These are phyloP conservation scores for Cyrtodaria siliqua DNA, from an alignment of 2,888 invertebrate genomes.

Conservation along the genomic window DNA sequence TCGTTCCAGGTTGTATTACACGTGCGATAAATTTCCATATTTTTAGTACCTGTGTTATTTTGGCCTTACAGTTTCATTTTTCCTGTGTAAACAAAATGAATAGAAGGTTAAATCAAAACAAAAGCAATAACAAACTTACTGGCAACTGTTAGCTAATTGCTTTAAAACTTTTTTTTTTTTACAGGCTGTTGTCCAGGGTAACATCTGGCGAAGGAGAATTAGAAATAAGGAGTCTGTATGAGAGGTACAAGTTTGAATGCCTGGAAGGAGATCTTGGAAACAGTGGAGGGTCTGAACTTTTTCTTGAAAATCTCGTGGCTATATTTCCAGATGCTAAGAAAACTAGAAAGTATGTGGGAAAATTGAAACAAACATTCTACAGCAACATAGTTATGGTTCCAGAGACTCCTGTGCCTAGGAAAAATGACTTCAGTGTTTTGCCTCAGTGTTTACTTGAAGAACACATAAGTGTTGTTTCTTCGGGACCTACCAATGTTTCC, in stretches of 20 bases:
- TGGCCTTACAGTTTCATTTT: too few relatives aligned
- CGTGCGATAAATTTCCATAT: too few relatives aligned
- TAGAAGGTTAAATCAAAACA: too few relatives aligned
- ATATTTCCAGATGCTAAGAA: background rate
- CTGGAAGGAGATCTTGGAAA: background rate
- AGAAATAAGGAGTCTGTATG: background rate
- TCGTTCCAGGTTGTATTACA: too few relatives aligned
- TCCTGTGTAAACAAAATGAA: too few relatives aligned
- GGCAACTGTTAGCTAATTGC: too few relatives aligned
- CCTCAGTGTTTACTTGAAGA: background rate
- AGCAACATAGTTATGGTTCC: background rate
- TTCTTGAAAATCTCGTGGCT: background rate
- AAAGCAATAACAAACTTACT: too few relatives aligned
- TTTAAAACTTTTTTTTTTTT: too few relatives aligned
- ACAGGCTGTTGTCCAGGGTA: background rate
- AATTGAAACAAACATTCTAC: background rate
- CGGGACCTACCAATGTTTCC: background rate
- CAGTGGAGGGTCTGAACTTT: background rate
- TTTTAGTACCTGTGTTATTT: too few relatives aligned
- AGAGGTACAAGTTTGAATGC: background rate
- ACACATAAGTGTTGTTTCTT: background rate
- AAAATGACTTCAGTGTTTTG: background rate
- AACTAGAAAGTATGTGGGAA: background rate
- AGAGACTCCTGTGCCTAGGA: too few relatives aligned
- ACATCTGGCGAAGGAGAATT: background rate